Conservation (phyloP, 92 coral and sea anemone species). For the Parazoanthus darwini region DNA sequence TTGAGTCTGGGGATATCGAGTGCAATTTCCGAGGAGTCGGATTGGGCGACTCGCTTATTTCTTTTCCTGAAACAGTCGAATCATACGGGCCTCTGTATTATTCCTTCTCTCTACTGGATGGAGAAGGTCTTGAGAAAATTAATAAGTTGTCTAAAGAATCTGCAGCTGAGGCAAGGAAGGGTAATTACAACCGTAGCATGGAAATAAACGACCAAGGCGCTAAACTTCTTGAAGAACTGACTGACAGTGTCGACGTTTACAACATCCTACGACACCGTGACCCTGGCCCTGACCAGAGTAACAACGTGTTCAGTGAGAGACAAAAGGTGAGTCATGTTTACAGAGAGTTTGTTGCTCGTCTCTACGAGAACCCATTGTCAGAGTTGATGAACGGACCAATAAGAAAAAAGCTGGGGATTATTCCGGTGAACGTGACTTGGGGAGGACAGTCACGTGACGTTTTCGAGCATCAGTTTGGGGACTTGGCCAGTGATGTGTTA, state of each 20-base stretch:
- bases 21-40: conserved; percentile 72
- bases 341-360: conserved; percentile 43
- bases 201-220: conserved; percentile 33
- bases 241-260: conserved; percentile 77
- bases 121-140: conserved; percentile 44
- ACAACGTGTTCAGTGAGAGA: background rate
- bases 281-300: background rate
- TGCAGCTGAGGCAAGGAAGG: conserved; percentile 55
- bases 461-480: conserved; percentile 45
- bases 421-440: conserved; percentile 78
- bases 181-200: conserved; percentile 55
- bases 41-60: conserved; percentile 75
- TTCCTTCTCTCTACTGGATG: conserved; percentile 71
- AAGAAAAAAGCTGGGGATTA: conserved; percentile 74
- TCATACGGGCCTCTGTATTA: conserved; percentile 71
- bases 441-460: conserved; percentile 73
- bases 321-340: conserved; percentile 30
- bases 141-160: conserved; percentile 40
- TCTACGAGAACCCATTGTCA: conserved; percentile 49
- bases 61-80: conserved; percentile 61
- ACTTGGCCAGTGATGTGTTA: conserved; percentile 62
- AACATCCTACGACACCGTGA: conserved; percentile 64
- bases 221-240: conserved; percentile 38
- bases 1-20: conserved; percentile 47
- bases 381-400: conserved; percentile 83